Evolutionary conservation across 1,140 invertebrate genomes (phyloP).

Genomic region (Leptonema lineaticorne): DNA sequence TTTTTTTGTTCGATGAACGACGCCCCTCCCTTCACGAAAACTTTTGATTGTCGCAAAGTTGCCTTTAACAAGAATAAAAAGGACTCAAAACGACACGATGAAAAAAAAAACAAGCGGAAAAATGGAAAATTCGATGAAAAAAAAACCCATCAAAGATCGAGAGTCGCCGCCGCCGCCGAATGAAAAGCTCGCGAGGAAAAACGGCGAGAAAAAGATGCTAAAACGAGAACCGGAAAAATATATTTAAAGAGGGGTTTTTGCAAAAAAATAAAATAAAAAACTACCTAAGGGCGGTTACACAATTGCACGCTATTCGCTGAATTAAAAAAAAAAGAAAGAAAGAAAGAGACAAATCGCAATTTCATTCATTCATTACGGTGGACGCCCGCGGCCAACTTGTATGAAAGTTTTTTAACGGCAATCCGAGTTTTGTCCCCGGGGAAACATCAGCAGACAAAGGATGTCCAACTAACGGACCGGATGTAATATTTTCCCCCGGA

Average conservation of each 20-base stretch:
- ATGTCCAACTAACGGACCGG: background rate
- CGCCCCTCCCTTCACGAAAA: background rate
- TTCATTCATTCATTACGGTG: slow-evolving; percentile 36
- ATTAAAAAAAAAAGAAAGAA: background rate
- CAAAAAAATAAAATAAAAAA: slow-evolving; percentile 3
- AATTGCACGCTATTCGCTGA: slow-evolving; percentile 6
- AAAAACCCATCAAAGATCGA: no score
- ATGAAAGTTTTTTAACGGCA: slow-evolving; percentile 38
- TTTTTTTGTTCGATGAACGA: no score
- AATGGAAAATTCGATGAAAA: no score
- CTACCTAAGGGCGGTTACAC: background rate
- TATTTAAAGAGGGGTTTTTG: no score
- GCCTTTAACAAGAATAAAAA: slow-evolving; percentile 1
- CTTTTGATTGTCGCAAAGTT: slow-evolving; percentile 7
- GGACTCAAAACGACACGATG: background rate
- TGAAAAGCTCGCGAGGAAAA: background rate
- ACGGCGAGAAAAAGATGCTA: background rate
- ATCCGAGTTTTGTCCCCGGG: slow-evolving; percentile 21
- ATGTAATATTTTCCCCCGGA: background rate
- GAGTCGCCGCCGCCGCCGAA: no score
- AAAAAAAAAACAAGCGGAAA: background rate
- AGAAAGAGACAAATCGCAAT: slow-evolving; percentile 32
- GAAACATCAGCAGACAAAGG: slow-evolving; percentile 20
- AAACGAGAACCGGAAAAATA: background rate
- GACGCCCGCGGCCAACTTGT: slow-evolving; percentile 20